phyloP scores from a whole-genome alignment of 1,140 invertebrate genomes.

The Neodiprion lecontei region DNA sequence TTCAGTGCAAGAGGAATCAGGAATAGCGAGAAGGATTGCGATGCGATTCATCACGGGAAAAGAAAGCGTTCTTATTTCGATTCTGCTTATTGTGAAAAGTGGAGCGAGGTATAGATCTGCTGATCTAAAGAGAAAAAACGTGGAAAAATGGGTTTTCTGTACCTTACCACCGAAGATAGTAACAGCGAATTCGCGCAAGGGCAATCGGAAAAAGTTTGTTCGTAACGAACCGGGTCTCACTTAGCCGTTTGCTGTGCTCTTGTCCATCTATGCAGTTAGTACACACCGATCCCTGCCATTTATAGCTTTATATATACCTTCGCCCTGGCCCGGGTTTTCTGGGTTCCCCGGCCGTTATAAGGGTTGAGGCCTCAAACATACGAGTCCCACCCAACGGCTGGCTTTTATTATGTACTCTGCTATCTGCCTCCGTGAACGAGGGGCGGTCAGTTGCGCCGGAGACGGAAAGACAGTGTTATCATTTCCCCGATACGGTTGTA shows the following conservation, averaged over 20 bases:
- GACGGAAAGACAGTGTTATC: no score
- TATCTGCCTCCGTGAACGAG: no score
- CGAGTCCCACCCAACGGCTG: neutral
- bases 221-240: neutral
- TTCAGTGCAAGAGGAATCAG: no score
- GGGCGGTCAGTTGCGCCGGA: no score
- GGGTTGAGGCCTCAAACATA: neutral
- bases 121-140: neutral
- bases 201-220: neutral
- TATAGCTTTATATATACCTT: constrained; percentile 5
- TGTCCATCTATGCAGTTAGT: constrained; percentile 7
- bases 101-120: no score
- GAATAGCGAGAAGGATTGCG: no score
- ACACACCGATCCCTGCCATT: constrained; percentile 6
- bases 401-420: neutral
- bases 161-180: neutral
- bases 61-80: no score
- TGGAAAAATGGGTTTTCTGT: no score
- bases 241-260: neutral
- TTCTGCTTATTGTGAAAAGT: no score
- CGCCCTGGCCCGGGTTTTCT: neutral
- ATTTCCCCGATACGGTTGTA: no score
- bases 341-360: neutral
- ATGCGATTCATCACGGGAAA: no score
- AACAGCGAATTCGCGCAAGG: neutral